phyloP scores from a whole-genome alignment of 2,113 vertebrate genomes.

The Gobiocypris rarus region DNA sequence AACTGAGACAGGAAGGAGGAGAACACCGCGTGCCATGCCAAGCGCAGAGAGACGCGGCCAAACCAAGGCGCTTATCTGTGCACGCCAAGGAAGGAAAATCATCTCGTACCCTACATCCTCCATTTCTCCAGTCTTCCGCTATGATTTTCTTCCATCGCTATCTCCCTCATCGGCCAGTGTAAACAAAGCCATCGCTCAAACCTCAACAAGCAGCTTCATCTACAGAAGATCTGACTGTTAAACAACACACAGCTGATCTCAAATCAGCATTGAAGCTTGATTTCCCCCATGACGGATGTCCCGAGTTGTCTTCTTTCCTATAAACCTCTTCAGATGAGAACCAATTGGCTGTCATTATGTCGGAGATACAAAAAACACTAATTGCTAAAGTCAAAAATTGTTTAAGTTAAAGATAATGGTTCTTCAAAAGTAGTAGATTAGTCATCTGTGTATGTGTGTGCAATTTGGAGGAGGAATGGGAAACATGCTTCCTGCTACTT shows the following conservation, averaged over 20 bases:
- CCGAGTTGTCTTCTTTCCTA: constrained; percentile 58
- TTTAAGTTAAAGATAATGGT: neutral
- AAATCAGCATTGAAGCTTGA: constrained; percentile 3
- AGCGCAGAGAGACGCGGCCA: constrained; percentile 6
- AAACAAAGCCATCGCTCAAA: constrained; percentile 67
- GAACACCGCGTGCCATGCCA: constrained; percentile 33
- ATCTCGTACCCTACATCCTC: constrained; percentile 68
- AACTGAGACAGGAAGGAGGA: constrained; percentile 49
- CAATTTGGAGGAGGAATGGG: constrained; percentile 63
- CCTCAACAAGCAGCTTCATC: neutral
- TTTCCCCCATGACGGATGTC: neutral
- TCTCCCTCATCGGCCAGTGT: constrained; percentile 68
- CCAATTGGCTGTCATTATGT: constrained; percentile 66
- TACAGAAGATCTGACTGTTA: neutral
- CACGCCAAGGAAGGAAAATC: constrained; percentile 70
- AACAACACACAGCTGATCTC: neutral
- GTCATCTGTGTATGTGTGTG: neutral
- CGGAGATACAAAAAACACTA: neutral
- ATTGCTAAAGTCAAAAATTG: constrained; percentile 32
- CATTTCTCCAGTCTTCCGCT: constrained; percentile 48
- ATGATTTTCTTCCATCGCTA: constrained; percentile 54
- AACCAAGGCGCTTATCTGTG: constrained; percentile 52
- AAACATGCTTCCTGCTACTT: constrained; percentile 76
- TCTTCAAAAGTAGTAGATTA: constrained; percentile 59
- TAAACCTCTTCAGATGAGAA: constrained; percentile 64